Evolutionary conservation across 2,888 invertebrate genomes (phyloP).

Genomic region (Rhagonycha lutea): DNA sequence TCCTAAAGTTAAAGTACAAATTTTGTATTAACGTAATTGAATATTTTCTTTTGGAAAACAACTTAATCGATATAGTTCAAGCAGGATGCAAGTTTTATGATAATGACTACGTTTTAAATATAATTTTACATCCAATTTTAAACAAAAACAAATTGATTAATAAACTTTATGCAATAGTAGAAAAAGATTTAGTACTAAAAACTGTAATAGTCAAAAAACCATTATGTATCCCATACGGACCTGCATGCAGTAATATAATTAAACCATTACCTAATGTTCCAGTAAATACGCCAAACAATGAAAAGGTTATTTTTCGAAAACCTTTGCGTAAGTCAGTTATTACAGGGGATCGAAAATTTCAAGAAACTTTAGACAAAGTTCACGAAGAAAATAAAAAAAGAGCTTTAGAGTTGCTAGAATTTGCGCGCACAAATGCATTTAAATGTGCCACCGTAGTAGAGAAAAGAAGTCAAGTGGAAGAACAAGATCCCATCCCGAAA

Average conservation of each 20-base stretch:
- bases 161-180: slow-evolving; percentile 28
- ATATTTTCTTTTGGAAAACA: slow-evolving; percentile 57
- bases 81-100: slow-evolving; percentile 58
- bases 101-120: slow-evolving; percentile 57
- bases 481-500: slow-evolving; percentile 10
- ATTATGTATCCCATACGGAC: slow-evolving; percentile 38
- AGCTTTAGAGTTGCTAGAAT: slow-evolving; percentile 37
- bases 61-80: slow-evolving; percentile 56
- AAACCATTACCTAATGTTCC: slow-evolving; percentile 20
- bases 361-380: slow-evolving; percentile 34
- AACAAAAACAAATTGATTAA: slow-evolving; percentile 41
- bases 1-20: slow-evolving; percentile 31
- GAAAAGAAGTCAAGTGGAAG: slow-evolving; percentile 15
- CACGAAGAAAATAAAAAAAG: slow-evolving; percentile 38
- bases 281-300: slow-evolving; percentile 30
- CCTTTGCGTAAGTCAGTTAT: slow-evolving; percentile 38
- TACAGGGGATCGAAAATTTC: slow-evolving; percentile 20
- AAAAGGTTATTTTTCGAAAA: slow-evolving; percentile 27
- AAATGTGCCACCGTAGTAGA: slow-evolving; percentile 34
- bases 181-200: slow-evolving; percentile 14
- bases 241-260: slow-evolving; percentile 29
- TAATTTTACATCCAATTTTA: slow-evolving; percentile 58
- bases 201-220: slow-evolving; percentile 7
- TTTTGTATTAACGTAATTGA: slow-evolving; percentile 47
- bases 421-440: slow-evolving; percentile 38